Evolutionary conservation across 2,797 vertebrate genomes (phyloP).

Genomic region (Premnoplex brunnescens): DNA sequence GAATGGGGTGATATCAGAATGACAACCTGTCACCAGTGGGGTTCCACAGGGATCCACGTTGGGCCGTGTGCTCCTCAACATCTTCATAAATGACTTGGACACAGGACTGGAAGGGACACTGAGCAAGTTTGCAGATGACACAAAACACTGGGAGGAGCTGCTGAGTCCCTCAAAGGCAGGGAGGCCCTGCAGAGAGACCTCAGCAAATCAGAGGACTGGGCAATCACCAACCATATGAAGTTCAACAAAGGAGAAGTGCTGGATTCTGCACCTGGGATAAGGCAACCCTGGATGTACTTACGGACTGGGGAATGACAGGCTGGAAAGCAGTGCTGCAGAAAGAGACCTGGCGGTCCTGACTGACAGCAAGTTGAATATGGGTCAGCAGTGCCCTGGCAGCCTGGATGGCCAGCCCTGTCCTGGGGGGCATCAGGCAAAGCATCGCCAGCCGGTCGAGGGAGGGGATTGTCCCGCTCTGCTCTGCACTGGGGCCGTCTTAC

Average conservation of each 20-base stretch:
- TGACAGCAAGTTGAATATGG: not conserved
- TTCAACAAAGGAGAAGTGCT: not conserved
- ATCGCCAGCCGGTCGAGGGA: rapidly evolving
- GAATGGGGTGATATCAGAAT: not conserved
- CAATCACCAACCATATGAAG: not conserved
- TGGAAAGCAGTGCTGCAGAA: not conserved
- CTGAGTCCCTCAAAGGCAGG: not conserved
- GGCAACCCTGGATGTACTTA: not conserved
- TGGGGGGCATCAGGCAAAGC: not conserved
- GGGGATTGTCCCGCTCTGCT: not conserved
- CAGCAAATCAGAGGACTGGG: not conserved
- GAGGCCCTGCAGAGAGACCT: not conserved
- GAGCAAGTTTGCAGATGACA: not conserved
- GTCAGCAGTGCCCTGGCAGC: not conserved
- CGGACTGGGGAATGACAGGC: not conserved
- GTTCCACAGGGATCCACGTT: not conserved
- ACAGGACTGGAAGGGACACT: not conserved
- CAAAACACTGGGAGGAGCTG: not conserved
- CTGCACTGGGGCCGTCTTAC: not conserved
- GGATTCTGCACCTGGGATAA: not conserved
- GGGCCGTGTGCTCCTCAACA: not conserved
- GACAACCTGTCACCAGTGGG: not conserved
- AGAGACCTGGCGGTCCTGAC: not conserved
- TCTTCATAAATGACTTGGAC: not conserved
- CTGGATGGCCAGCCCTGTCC: not conserved